phyloP scores from a whole-genome alignment of 2,888 invertebrate species.

The Eupithecia centaureata region DNA sequence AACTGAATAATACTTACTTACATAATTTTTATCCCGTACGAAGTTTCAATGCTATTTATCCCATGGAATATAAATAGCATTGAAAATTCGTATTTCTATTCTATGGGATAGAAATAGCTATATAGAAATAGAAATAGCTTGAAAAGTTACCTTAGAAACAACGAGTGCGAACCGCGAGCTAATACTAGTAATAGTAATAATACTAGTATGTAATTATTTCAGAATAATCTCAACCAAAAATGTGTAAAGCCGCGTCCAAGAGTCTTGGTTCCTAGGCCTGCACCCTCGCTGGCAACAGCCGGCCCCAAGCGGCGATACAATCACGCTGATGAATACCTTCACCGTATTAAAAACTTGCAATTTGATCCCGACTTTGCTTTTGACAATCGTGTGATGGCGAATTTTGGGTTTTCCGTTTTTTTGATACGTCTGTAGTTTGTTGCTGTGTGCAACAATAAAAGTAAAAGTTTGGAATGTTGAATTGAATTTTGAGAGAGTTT shows the following conservation, averaged over 20 bases:
- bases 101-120: too few species aligned
- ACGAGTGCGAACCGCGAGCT: too few species aligned
- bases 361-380: slow-evolving; percentile 40
- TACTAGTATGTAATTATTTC: not conserved
- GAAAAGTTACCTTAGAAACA: too few species aligned
- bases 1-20: too few species aligned
- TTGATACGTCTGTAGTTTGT: slow-evolving; percentile 25
- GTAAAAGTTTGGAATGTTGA: slow-evolving; percentile 10
- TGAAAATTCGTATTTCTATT: too few species aligned
- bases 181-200: not conserved
- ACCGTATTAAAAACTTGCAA: slow-evolving; percentile 47
- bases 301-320: slow-evolving; percentile 64
- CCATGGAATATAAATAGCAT: too few species aligned
- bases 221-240: not conserved
- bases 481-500: slow-evolving; percentile 11
- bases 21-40: too few species aligned
- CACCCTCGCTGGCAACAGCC: slow-evolving; percentile 69
- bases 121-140: too few species aligned
- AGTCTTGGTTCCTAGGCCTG: slow-evolving; percentile 37
- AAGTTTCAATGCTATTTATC: too few species aligned
- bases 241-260: slow-evolving; percentile 53
- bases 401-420: slow-evolving; percentile 28
- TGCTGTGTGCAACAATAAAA: slow-evolving; percentile 1
- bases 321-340: slow-evolving; percentile 78
- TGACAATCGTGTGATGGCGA: slow-evolving; percentile 40